Evolutionary conservation across 2,888 invertebrate species (phyloP).

Genomic region (Tipula confusa): DNA sequence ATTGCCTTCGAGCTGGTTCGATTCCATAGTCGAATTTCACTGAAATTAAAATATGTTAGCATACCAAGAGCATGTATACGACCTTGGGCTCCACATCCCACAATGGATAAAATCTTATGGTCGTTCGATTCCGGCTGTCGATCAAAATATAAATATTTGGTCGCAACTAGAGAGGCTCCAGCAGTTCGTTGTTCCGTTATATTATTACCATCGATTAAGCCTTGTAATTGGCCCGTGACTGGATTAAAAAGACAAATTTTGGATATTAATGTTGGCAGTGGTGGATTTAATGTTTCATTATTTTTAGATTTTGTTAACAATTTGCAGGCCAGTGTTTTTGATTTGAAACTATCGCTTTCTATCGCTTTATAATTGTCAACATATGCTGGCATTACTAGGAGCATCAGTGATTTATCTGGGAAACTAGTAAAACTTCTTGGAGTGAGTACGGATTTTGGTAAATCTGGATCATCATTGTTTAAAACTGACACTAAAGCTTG

Average conservation of each 20-base stretch:
- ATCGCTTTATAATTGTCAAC: conserved; percentile 43
- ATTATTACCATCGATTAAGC: conserved; percentile 53
- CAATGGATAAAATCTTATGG: conserved; percentile 46
- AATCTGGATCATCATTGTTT: conserved; percentile 5
- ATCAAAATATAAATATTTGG: conserved; percentile 51
- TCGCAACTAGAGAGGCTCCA: conserved; percentile 55
- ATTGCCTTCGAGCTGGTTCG: conserved; percentile 46
- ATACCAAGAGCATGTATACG: conserved; percentile 53
- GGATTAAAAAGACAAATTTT: conserved; percentile 51
- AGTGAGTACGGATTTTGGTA: conserved; percentile 43
- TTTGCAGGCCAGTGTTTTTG: conserved; percentile 51
- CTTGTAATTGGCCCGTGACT: conserved; percentile 49
- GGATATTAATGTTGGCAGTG: conserved; percentile 47
- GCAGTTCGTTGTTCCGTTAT: conserved; percentile 58
- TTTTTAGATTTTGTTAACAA: conserved; percentile 49
- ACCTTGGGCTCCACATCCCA: conserved; percentile 55
- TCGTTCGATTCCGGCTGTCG: conserved; percentile 37
- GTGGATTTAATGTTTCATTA: conserved; percentile 43
- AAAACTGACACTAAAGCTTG: conserved; percentile 46
- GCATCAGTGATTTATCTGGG: conserved; percentile 36
- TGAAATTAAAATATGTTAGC: conserved; percentile 48
- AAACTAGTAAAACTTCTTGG: conserved; percentile 42
- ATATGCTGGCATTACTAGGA: conserved; percentile 52
- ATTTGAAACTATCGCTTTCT: conserved; percentile 32
- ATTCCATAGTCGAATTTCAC: conserved; percentile 57